Evolutionary conservation across 2,113 vertebrate species (phyloP).

Genomic region (Spea multiplicata): DNA sequence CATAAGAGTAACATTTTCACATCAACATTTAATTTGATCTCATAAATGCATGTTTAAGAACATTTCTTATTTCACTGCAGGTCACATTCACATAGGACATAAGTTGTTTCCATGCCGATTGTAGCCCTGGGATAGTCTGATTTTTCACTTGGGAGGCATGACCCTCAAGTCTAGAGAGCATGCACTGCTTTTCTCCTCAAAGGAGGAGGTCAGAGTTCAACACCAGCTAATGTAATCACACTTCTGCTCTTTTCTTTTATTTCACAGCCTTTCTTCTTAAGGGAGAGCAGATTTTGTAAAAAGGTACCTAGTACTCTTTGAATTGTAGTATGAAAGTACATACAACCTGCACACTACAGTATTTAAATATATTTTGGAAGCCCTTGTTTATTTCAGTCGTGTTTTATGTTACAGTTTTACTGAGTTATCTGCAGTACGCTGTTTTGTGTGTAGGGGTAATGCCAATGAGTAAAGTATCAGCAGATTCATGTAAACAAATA

Average conservation of each 20-base stretch:
- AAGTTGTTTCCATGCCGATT: constrained; percentile 13
- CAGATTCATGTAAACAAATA: too few species aligned
- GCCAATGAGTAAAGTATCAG: too few species aligned
- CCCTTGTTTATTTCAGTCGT: too few species aligned
- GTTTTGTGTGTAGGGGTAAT: too few species aligned
- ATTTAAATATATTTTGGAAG: too few species aligned
- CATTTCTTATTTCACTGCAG: neutral
- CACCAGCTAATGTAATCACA: constrained; percentile 42
- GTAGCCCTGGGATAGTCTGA: constrained; percentile 43
- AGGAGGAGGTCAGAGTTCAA: constrained; percentile 41
- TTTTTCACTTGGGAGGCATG: constrained; percentile 47
- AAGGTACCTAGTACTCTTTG: constrained; percentile 10
- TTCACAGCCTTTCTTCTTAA: constrained; percentile 38
- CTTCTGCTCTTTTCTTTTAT: constrained; percentile 36
- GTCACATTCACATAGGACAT: constrained; percentile 27
- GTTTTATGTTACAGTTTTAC: too few species aligned
- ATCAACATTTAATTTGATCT: neutral
- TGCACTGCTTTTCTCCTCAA: constrained; percentile 38
- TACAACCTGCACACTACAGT: neutral
- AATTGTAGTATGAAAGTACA: neutral
- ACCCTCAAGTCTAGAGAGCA: constrained; percentile 38
- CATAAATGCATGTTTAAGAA: neutral
- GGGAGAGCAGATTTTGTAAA: constrained; percentile 22
- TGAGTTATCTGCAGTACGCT: too few species aligned
- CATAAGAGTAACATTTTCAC: too few species aligned